Conservation (phyloP, 2,888 invertebrate genomes). For the Griposia aprilina region DNA sequence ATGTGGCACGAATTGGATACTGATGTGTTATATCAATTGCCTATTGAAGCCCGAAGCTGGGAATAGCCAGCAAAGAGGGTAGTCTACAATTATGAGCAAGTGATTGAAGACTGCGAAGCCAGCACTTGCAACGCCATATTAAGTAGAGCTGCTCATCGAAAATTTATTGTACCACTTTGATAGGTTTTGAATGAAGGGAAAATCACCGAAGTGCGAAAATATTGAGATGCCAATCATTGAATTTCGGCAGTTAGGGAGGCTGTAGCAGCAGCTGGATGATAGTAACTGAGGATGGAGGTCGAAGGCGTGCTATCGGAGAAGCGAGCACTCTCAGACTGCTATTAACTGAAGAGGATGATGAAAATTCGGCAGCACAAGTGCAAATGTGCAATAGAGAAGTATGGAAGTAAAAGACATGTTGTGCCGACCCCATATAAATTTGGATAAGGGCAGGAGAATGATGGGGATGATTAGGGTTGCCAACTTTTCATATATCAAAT, state of each 20-base stretch:
- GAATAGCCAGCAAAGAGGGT: background rate
- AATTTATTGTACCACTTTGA: background rate
- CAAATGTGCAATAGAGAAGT: background rate
- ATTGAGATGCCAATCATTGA: too few relatives aligned
- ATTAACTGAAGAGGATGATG: background rate
- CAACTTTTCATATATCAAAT: too few relatives aligned
- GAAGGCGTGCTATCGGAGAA: background rate
- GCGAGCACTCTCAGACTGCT: too few relatives aligned
- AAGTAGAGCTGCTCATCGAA: background rate
- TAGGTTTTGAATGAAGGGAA: background rate
- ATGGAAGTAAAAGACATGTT: background rate
- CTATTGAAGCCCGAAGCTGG: constrained; percentile 11
- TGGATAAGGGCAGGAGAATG: background rate
- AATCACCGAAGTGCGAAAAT: background rate
- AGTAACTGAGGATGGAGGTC: background rate
- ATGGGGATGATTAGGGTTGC: background rate
- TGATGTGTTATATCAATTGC: constrained; percentile 30
- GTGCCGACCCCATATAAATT: background rate
- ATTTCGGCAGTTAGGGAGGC: background rate
- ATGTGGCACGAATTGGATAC: constrained; percentile 38
- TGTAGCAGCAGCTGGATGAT: background rate
- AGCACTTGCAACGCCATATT: background rate
- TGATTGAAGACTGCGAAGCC: constrained; percentile 4
- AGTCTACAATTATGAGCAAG: background rate
- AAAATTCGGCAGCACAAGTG: background rate